These are phyloP conservation scores for Eristalis arbustorum DNA, from an alignment of 2,888 invertebrate species.

Conservation along the genomic window DNA sequence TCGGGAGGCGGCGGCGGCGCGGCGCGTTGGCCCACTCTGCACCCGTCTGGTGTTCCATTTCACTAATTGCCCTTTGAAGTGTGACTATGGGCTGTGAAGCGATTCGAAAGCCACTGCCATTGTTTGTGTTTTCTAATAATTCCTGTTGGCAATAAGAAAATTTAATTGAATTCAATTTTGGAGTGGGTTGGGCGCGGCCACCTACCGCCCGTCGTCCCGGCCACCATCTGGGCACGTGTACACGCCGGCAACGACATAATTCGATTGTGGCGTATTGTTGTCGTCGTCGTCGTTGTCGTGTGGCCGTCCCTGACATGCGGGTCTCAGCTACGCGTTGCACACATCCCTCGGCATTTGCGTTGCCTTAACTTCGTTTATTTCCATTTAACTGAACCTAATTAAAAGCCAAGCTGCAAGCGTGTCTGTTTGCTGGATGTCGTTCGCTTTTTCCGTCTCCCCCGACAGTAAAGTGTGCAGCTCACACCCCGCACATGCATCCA, in stretches of 20 bases:
- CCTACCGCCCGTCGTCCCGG: too few relatives aligned
- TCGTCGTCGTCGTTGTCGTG: constrained; percentile 6
- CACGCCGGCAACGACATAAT: constrained; percentile 29
- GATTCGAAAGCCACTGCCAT: constrained; percentile 15
- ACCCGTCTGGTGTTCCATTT: neutral
- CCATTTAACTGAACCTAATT: constrained; percentile 62
- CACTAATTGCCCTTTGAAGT: constrained; percentile 17
- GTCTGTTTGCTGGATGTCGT: constrained; percentile 3
- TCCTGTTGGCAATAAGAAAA: constrained; percentile 29
- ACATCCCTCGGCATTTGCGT: constrained; percentile 29
- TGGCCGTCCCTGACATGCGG: constrained; percentile 2
- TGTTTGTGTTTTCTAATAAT: constrained; percentile 28
- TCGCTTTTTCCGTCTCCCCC: neutral
- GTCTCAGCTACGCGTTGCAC: constrained; percentile 3
- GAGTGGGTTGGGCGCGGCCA: neutral
- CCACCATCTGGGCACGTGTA: constrained; percentile 15
- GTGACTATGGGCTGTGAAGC: neutral
- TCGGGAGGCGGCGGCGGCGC: neutral
- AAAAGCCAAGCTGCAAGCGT: constrained; percentile 39
- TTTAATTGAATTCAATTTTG: constrained; percentile 49
- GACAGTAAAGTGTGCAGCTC: neutral
- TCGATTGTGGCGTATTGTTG: constrained; percentile 40
- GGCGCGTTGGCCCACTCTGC: neutral
- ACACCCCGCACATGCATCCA: constrained; percentile 16
- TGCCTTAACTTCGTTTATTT: constrained; percentile 64